phyloP scores from a whole-genome alignment of 2,797 vertebrate species.

The Streptopelia turtur region DNA sequence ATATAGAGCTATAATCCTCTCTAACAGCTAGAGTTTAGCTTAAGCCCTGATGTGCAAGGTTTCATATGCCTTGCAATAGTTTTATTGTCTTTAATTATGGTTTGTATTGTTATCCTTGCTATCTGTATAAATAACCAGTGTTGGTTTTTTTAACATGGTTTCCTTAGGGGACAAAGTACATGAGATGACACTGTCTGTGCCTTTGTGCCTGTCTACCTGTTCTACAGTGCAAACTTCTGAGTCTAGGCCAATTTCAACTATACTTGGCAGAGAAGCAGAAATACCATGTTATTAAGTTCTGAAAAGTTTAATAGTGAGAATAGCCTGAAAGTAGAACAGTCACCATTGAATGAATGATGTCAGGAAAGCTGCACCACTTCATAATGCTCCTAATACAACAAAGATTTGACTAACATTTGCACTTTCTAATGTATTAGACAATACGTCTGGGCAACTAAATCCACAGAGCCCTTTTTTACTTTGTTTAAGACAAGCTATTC shows the following conservation, averaged over 20 bases:
- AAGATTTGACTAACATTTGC: not conserved
- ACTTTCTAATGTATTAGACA: not conserved
- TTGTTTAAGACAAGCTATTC: not conserved
- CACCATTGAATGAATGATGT: not conserved
- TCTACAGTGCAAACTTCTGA: not conserved
- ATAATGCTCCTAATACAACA: not conserved
- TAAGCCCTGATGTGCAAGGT: constrained; percentile 29
- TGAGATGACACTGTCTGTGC: not conserved
- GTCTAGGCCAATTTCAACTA: not conserved
- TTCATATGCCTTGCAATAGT: constrained; percentile 9
- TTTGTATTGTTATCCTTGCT: not conserved
- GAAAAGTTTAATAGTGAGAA: not conserved
- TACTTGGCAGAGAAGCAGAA: not conserved
- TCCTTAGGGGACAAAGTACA: not conserved
- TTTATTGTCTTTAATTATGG: constrained; percentile 27
- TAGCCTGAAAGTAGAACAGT: not conserved
- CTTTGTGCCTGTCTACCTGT: not conserved
- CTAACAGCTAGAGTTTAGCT: not conserved
- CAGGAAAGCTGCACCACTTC: not conserved
- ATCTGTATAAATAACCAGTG: not conserved
- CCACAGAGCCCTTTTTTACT: not conserved
- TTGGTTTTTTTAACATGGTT: not conserved
- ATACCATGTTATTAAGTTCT: not conserved
- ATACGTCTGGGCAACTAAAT: not conserved
- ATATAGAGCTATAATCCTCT: constrained; percentile 29